A percentile compares a stretch with the other conserved stretches of the same genome.
These are phyloP conservation scores for Saxicola maurus DNA, from an alignment of 2,797 vertebrate species.

Conservation along the genomic window DNA sequence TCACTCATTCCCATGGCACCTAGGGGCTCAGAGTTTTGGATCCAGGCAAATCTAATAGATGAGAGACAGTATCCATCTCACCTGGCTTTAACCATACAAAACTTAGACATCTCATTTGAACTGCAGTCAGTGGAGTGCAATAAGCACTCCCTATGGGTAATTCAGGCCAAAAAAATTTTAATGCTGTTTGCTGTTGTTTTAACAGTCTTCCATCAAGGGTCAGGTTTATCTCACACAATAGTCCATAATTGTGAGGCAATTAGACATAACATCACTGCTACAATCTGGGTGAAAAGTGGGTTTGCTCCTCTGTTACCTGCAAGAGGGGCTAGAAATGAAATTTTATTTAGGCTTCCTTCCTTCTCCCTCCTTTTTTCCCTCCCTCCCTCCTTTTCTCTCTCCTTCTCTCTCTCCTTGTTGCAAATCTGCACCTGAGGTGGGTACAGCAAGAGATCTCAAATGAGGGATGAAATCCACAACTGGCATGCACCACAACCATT, in stretches of 20 bases:
- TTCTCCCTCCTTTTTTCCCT: neutral
- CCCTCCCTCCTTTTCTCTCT: neutral
- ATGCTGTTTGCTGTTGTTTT: neutral
- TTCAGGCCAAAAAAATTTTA: neutral
- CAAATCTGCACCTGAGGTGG: neutral
- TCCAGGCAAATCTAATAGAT: neutral
- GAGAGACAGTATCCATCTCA: neutral
- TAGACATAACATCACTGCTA: neutral
- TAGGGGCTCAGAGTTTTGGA: neutral
- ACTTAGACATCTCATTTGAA: neutral
- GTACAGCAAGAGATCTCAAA: neutral
- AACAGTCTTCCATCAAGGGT: neutral
- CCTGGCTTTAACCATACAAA: neutral
- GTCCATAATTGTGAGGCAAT: neutral
- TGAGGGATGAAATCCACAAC: slow-evolving; percentile 2
- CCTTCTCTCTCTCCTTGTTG: neutral
- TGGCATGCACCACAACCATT: neutral
- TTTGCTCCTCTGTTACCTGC: neutral
- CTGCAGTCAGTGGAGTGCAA: neutral
- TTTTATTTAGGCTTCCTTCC: neutral
- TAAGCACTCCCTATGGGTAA: neutral
- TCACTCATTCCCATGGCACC: neutral
- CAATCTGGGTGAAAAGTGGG: neutral
- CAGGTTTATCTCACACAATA: neutral
- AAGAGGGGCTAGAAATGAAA: neutral